These are phyloP conservation scores for Oscheius sp. DNA, from an alignment of 2,888 invertebrate species.

Conservation along the genomic window DNA sequence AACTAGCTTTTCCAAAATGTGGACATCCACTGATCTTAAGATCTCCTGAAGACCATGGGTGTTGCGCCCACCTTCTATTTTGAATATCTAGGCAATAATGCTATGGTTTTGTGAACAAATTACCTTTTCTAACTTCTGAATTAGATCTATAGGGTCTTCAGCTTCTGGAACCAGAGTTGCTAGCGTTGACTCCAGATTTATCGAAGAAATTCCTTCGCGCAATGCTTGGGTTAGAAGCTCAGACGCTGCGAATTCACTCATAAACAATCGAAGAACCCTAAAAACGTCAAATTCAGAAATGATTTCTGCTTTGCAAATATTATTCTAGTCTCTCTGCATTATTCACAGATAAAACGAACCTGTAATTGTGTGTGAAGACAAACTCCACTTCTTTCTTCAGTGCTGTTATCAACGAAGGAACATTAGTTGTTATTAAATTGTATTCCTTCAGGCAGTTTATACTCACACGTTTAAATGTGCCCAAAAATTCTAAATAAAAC, in stretches of 20 bases:
- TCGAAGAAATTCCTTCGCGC: conserved; percentile 23
- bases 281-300: background rate
- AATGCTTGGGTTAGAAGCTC: conserved; percentile 27
- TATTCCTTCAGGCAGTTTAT: conserved; percentile 36
- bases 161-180: conserved; percentile 25
- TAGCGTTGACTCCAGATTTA: conserved; percentile 25
- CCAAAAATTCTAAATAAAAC: conserved; percentile 31
- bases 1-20: conserved; percentile 14
- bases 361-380: conserved; percentile 28
- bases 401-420: conserved; percentile 19
- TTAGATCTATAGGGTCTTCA: conserved; percentile 8
- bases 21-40: background rate
- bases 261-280: conserved; percentile 35
- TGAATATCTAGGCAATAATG: background rate
- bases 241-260: conserved; percentile 18
- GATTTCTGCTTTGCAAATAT: too few species aligned
- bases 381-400: conserved; percentile 34
- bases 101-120: background rate
- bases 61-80: too few species aligned
- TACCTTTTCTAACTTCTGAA: conserved; percentile 24
- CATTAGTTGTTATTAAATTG: conserved; percentile 11
- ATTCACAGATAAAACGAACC: conserved; percentile 1
- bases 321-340: too few species aligned
- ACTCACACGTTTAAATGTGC: conserved; percentile 32
- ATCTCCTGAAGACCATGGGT: background rate